Percentiles rank a stretch among this genome's conserved stretches.
These are phyloP conservation scores for Daphoenositta chrysoptera DNA, from an alignment of 2,113 vertebrate genomes.

Conservation along the genomic window DNA sequence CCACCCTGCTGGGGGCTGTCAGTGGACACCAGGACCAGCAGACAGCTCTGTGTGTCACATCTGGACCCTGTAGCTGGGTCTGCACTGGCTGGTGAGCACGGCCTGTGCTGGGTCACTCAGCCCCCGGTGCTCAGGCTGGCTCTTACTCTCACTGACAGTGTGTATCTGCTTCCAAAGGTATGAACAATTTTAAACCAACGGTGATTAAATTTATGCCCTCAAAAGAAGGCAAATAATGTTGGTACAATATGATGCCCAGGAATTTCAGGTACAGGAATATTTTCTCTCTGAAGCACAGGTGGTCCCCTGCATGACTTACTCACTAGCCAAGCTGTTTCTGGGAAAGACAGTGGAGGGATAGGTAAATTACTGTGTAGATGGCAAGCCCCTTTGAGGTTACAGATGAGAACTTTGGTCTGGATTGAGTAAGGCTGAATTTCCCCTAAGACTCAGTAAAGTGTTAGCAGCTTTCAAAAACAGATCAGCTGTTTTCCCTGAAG, in stretches of 20 bases:
- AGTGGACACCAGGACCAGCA: background rate
- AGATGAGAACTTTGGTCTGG: background rate
- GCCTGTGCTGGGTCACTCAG: background rate
- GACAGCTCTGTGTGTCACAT: background rate
- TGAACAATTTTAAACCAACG: background rate
- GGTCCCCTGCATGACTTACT: background rate
- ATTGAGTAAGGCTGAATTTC: background rate
- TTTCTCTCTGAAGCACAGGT: background rate
- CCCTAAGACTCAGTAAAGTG: background rate
- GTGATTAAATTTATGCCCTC: background rate
- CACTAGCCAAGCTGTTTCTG: background rate
- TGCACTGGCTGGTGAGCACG: rapidly evolving
- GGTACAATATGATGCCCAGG: background rate
- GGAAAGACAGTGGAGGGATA: background rate
- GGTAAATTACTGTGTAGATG: background rate
- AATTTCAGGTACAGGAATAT: background rate
- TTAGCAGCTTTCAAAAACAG: background rate
- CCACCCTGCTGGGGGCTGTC: background rate
- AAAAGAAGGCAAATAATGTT: background rate
- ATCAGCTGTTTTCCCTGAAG: background rate
- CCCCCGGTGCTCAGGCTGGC: background rate
- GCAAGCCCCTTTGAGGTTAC: background rate
- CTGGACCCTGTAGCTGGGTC: background rate
- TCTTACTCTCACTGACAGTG: background rate
- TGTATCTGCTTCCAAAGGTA: background rate